These are phyloP conservation scores for Spodoptera litura DNA, from an alignment of 1,140 invertebrate genomes.

Conservation along the genomic window DNA sequence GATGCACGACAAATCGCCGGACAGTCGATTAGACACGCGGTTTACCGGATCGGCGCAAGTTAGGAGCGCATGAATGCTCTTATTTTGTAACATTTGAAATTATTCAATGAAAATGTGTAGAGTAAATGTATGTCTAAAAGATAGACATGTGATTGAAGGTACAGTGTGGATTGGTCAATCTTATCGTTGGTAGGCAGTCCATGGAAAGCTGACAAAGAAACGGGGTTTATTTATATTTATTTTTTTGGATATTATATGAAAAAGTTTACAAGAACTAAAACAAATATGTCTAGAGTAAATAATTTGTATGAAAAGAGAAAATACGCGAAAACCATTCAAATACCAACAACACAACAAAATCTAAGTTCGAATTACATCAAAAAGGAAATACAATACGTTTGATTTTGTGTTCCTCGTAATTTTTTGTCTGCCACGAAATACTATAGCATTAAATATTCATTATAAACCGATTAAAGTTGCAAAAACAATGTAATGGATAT, in stretches of 20 bases:
- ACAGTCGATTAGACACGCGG: slow-evolving; percentile 48
- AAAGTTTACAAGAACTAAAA: no score
- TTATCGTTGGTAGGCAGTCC: no score
- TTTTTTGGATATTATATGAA: no score
- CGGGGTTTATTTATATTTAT: no score
- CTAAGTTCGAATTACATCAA: slow-evolving; percentile 9
- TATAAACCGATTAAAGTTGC: slow-evolving; percentile 37
- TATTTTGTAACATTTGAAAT: not conserved
- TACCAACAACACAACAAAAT: not conserved
- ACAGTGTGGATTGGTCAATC: no score
- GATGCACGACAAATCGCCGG: slow-evolving; percentile 56
- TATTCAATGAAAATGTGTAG: not conserved
- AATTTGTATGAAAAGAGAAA: not conserved
- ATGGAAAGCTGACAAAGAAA: no score
- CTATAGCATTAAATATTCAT: slow-evolving; percentile 45
- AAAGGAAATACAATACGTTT: slow-evolving; percentile 31
- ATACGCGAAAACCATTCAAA: no score
- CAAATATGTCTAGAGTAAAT: not conserved
- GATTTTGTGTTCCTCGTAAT: not conserved
- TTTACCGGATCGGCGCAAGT: slow-evolving; percentile 47
- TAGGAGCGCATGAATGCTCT: slow-evolving; percentile 29
- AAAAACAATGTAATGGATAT: slow-evolving; percentile 39
- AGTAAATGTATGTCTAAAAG: not conserved
- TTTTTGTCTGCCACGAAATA: slow-evolving; percentile 22
- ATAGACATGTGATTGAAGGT: no score